Evolutionary conservation across 2,797 vertebrate genomes (phyloP).

Genomic region (Basileuterus tristriatus): DNA sequence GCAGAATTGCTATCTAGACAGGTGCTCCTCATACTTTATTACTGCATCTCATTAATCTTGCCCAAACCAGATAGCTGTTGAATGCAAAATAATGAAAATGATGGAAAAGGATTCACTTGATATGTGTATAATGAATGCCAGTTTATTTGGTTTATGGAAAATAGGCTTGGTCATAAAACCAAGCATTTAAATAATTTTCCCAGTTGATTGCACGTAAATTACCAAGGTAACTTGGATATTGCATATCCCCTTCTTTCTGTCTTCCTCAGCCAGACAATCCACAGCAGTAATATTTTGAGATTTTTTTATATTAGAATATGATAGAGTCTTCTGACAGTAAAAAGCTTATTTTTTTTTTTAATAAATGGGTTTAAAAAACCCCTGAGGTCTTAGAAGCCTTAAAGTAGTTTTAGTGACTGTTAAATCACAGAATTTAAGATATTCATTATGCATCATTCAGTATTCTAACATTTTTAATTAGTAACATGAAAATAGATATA

Average conservation of each 20-base stretch:
- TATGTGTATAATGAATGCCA: neutral
- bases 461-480: neutral
- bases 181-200: neutral
- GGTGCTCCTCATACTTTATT: neutral
- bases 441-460: fast-evolving
- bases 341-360: neutral
- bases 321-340: neutral
- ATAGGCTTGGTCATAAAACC: neutral
- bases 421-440: neutral
- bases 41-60: neutral
- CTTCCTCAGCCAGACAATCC: neutral
- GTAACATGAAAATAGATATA: neutral
- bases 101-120: neutral
- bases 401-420: neutral
- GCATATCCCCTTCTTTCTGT: neutral
- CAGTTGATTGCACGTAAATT: neutral
- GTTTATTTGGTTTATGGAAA: conserved; percentile 13
- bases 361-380: neutral
- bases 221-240: neutral
- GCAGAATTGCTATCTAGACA: neutral
- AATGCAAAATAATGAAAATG: neutral
- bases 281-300: neutral
- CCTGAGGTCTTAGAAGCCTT: neutral
- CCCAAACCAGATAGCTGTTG: neutral
- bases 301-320: neutral